Base-by-base conservation (phyloP, 2,888 invertebrate species). In the Hydroisotoma schaefferi region DNA sequence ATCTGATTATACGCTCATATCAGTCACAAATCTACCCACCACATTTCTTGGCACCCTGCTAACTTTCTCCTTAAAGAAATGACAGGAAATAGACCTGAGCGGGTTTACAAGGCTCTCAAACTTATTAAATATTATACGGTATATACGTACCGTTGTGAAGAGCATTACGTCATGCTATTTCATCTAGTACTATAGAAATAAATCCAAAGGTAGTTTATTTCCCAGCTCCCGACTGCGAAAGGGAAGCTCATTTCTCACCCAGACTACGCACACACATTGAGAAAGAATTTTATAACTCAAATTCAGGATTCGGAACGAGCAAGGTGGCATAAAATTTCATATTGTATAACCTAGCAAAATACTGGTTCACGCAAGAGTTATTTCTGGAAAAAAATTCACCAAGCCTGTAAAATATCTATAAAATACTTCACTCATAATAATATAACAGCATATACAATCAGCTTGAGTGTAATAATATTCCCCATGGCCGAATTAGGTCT, bases 1-100 rank as follows among this genome's bases (percentile, higher is more conserved):
- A 52, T 52, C 51, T 52, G 51, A 52, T 52, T 52, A 52, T 52
- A 52, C 29, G 51, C 51, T 52, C 29, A 18, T 52, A 52, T 52
- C n/a, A n/a, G n/a, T n/a, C 51, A 33, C 51, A 33, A 33, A 52
- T 52, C 51, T 52, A 22, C 5, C n/a, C 23, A 49, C 15, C 49
- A 25, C 5, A 33, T 29, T 52, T 29, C 51, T 52, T 33, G 37
- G 51, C 37, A 52, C 51, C 51, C 51, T 28, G 28, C 37, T 49
- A 28, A 20, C 51, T 52, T 33, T 29, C 37, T 52, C 27, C 8
- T 15, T 15, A 52, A 37, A 37, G 22, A 33, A 52, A 52, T 52
- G 51, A 25, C 51, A 52, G 51, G 51, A 52, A 52, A 52, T 52
- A 29, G 37, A 37, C 5, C 40, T 4, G 40, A 40, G 40, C 40